Conservation (phyloP, 2,888 invertebrate genomes). For the Elaeidobius kamerunicus region DNA sequence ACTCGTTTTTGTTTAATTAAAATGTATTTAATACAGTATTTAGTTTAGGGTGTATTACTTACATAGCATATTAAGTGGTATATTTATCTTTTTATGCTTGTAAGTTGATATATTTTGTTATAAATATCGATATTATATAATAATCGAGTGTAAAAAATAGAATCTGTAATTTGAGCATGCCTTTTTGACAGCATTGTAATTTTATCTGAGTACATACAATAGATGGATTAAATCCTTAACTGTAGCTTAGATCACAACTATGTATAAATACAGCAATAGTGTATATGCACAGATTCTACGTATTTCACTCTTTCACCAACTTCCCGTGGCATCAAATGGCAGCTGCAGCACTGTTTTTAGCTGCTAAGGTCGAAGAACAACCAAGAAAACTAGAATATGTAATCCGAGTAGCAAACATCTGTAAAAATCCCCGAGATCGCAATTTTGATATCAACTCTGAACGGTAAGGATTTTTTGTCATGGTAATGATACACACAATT, state of each 20-base stretch:
- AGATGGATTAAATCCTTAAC: conserved; percentile 46
- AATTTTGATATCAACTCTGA: conserved; percentile 74
- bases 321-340: conserved; percentile 95
- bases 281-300: conserved; percentile 99
- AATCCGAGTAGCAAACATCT: conserved; percentile 87
- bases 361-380: conserved; percentile 98
- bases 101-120: too few relatives aligned
- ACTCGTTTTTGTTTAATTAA: too few relatives aligned
- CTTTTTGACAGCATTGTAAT: too few relatives aligned
- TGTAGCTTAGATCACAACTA: conserved; percentile 71
- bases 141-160: too few relatives aligned
- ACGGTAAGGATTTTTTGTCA: conserved; percentile 53
- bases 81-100: too few relatives aligned
- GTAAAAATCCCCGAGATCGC: conserved; percentile 68
- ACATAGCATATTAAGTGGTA: too few relatives aligned
- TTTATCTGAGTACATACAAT: too few relatives aligned
- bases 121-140: too few relatives aligned
- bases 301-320: conserved; percentile 94
- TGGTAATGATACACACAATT: not conserved
- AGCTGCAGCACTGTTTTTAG: conserved; percentile 91
- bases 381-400: conserved; percentile 97
- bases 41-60: too few relatives aligned
- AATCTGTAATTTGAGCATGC: too few relatives aligned
- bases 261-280: conserved; percentile 99
- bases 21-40: too few relatives aligned